Evolutionary conservation across 2,113 vertebrate genomes (phyloP).

Genomic region (Sinocyclocheilus anophthalmus): DNA sequence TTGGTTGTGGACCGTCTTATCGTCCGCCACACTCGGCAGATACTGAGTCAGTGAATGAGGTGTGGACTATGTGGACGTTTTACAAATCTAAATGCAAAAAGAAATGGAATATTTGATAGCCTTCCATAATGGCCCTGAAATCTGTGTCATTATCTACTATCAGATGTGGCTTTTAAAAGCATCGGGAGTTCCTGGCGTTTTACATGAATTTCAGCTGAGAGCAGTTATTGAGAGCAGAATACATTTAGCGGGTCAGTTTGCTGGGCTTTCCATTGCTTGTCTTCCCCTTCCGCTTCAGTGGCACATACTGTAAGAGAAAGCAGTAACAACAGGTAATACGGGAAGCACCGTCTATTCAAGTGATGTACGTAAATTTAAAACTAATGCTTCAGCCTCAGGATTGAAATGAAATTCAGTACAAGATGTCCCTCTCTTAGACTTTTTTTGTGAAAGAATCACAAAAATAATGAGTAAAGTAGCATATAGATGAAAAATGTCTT

Average conservation of each 20-base stretch:
- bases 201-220: conserved; percentile 70
- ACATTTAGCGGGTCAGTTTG: conserved; percentile 69
- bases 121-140: conserved; percentile 71
- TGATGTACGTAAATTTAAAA: background rate
- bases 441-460: background rate
- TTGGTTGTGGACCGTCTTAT: conserved; percentile 52
- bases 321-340: conserved; percentile 4
- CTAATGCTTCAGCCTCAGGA: background rate
- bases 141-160: conserved; percentile 75
- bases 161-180: conserved; percentile 72
- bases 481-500: no score
- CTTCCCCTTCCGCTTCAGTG: conserved; percentile 50
- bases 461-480: no score
- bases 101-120: conserved; percentile 71
- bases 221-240: conserved; percentile 66
- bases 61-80: conserved; percentile 60
- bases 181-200: conserved; percentile 67
- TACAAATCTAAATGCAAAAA: conserved; percentile 62
- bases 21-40: conserved; percentile 45
- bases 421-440: no score
- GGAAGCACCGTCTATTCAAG: background rate
- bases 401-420: no score
- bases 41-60: conserved; percentile 50
- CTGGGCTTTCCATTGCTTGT: conserved; percentile 45
- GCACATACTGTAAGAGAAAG: conserved; percentile 35